Conservation (phyloP, 2,888 invertebrate species). For the Dryocosmus kuriphilus region DNA sequence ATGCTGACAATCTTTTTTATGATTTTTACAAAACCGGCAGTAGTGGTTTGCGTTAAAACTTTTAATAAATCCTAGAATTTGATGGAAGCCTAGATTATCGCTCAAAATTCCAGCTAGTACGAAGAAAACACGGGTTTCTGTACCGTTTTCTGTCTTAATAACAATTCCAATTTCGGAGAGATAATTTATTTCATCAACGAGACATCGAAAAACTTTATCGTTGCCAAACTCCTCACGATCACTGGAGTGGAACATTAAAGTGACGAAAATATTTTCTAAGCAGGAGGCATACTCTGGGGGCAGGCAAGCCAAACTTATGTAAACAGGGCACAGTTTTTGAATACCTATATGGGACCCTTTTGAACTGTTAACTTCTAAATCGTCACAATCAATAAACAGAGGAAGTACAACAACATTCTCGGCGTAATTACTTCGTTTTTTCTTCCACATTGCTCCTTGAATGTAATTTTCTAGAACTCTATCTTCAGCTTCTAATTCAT, state of each 20-base stretch:
- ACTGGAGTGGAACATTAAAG: neutral
- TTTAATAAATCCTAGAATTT: neutral
- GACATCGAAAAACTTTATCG: neutral
- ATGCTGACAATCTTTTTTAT: neutral
- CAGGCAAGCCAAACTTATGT: neutral
- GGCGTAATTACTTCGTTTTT: no score
- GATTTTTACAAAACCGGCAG: neutral
- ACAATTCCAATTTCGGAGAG: neutral
- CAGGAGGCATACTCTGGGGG: neutral
- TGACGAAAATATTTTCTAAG: neutral
- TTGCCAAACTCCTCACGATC: neutral
- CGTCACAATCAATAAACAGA: no score
- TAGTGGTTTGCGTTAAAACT: neutral
- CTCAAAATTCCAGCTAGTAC: neutral
- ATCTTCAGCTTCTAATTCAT: no score
- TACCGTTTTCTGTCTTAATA: neutral
- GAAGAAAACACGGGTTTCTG: neutral
- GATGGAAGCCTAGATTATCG: neutral
- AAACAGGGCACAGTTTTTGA: neutral
- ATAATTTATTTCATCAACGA: neutral
- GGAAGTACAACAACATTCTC: no score
- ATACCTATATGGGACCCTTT: no score
- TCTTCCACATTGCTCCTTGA: no score
- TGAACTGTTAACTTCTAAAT: no score
- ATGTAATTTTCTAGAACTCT: no score